A percentile compares a stretch with the other conserved stretches of the same genome.
Evolutionary conservation across 2,888 invertebrate genomes (phyloP).

Genomic region (Meteorus colon): DNA sequence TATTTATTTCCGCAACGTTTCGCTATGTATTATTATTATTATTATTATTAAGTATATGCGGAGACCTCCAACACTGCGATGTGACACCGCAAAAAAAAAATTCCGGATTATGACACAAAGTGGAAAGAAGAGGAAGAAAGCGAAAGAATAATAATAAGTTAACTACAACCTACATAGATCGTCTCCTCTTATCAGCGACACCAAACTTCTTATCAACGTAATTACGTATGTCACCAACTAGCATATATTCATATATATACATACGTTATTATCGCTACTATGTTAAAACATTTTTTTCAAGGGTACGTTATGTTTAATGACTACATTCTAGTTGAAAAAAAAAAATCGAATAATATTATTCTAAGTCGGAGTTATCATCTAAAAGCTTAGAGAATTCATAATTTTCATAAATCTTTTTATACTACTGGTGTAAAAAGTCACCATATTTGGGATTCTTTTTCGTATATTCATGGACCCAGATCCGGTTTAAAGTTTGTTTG

Average conservation of each 20-base stretch:
- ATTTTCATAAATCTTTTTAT: no score
- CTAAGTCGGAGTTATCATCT: no score
- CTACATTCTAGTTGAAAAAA: background rate
- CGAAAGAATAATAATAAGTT: background rate
- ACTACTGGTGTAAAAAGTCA: no score
- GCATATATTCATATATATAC: background rate
- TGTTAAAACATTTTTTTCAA: background rate
- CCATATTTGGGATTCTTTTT: no score
- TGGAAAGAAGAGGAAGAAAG: background rate
- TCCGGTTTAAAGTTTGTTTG: no score
- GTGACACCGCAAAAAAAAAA: background rate
- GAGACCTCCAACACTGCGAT: background rate
- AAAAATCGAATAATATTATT: background rate
- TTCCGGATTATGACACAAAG: background rate
- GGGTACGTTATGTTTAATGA: background rate
- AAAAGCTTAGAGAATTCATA: no score
- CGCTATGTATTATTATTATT: background rate
- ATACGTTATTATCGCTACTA: background rate
- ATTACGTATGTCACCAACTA: conserved; percentile 1
- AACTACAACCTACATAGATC: background rate
- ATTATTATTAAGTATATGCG: background rate
- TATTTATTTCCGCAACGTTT: background rate
- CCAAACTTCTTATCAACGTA: conserved; percentile 7
- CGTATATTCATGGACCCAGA: no score
- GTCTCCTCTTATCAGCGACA: conserved; percentile 2